Percentiles rank a stretch among this genome's conserved stretches.
Conservation (phyloP, 2,888 invertebrate genomes). For the Drosophila parthenogenetica region DNA sequence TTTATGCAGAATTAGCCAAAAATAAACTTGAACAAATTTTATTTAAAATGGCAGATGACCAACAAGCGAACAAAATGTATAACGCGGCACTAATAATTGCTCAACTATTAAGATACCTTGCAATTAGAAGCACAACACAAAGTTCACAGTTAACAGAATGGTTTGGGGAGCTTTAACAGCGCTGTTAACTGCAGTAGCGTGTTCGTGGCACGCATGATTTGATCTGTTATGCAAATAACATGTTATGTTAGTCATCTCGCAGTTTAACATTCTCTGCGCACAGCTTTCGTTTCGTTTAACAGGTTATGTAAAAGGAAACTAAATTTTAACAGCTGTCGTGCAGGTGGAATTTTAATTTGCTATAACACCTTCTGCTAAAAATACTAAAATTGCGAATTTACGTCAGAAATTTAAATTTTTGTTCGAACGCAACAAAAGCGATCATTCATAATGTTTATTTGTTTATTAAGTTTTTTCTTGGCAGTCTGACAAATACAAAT, state of each 20-base stretch:
- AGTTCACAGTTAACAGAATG: neutral
- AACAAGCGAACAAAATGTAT: neutral
- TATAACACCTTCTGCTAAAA: neutral
- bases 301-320: neutral
- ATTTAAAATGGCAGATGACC: neutral
- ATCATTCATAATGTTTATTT: conserved; percentile 26
- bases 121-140: neutral
- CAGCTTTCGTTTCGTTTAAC: neutral
- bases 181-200: neutral
- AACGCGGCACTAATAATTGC: neutral
- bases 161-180: neutral
- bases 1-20: neutral
- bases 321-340: neutral
- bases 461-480: conserved; percentile 12
- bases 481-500: conserved; percentile 38
- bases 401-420: neutral
- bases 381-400: neutral
- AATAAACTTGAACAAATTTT: neutral
- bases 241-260: neutral
- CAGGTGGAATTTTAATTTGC: neutral
- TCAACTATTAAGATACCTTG: neutral
- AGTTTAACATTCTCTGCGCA: neutral
- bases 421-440: conserved; percentile 4
- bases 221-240: neutral
- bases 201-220: neutral